These are phyloP conservation scores for Drosophila saltans DNA, from an alignment of 1,140 invertebrate species.

Conservation along the genomic window DNA sequence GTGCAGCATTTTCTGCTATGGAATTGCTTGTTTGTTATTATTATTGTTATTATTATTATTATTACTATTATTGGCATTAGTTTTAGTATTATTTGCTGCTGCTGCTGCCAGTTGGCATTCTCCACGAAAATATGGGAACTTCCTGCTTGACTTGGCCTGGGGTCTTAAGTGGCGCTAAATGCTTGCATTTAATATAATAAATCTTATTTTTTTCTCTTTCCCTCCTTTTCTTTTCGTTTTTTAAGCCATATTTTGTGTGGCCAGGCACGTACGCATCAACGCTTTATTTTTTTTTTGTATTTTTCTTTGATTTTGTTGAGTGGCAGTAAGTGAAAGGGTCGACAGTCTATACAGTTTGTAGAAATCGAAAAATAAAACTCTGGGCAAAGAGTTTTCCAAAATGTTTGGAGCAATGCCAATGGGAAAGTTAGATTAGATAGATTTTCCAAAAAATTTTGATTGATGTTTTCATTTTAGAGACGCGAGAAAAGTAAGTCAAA, in stretches of 20 bases:
- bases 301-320: slow-evolving; percentile 29
- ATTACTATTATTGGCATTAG: slow-evolving; percentile 47
- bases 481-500: neutral
- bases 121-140: slow-evolving; percentile 71
- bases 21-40: slow-evolving; percentile 79
- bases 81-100: slow-evolving; percentile 25
- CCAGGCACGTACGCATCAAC: slow-evolving; percentile 61
- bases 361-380: slow-evolving; percentile 28
- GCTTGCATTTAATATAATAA: slow-evolving; percentile 78
- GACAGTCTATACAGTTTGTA: slow-evolving; percentile 51
- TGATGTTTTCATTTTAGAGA: slow-evolving; percentile 1
- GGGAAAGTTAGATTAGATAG: slow-evolving; percentile 4
- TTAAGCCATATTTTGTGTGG: slow-evolving; percentile 69
- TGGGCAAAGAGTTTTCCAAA: slow-evolving; percentile 11
- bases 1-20: slow-evolving; percentile 68
- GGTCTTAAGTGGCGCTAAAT: slow-evolving; percentile 79
- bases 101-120: slow-evolving; percentile 49
- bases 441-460: slow-evolving; percentile 4
- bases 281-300: slow-evolving; percentile 24
- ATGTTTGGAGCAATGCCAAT: slow-evolving; percentile 15
- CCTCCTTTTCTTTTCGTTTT: slow-evolving; percentile 17
- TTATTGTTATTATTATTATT: slow-evolving; percentile 78
- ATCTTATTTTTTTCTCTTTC: slow-evolving; percentile 54
- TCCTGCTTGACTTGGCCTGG: slow-evolving; percentile 64
- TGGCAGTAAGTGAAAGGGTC: slow-evolving; percentile 75